phyloP scores from a whole-genome alignment of 2,113 vertebrate genomes.

The Cinclus cinclus region DNA sequence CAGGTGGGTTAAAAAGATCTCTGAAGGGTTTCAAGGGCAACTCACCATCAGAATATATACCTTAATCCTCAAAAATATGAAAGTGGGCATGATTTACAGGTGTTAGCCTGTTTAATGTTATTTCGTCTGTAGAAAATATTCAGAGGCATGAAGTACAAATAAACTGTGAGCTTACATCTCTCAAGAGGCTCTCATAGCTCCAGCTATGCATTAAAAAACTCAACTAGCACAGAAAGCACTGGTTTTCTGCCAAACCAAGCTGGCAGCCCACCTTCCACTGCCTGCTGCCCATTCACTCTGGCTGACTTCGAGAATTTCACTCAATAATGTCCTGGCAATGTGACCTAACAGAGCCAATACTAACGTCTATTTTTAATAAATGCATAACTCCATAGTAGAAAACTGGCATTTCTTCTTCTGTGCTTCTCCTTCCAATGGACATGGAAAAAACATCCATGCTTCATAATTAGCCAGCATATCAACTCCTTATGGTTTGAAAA shows the following conservation, averaged over 20 bases:
- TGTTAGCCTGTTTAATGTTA: not conserved
- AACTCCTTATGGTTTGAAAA: not conserved
- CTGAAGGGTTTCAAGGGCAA: not conserved
- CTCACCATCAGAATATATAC: not conserved
- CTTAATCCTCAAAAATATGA: not conserved
- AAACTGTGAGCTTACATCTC: not conserved
- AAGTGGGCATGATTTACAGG: not conserved
- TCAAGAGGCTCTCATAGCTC: not conserved
- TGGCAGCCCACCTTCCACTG: not conserved
- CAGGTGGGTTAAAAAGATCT: not conserved
- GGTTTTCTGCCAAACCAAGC: not conserved
- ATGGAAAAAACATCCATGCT: not conserved
- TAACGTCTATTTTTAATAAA: not conserved
- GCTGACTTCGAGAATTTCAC: not conserved
- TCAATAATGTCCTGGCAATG: not conserved
- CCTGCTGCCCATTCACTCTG: not conserved
- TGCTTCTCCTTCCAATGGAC: not conserved
- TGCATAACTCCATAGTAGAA: not conserved
- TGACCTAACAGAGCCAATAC: not conserved
- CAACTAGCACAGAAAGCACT: not conserved
- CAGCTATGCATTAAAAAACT: not conserved
- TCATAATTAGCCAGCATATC: not conserved
- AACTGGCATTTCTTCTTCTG: not conserved
- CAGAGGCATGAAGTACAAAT: not conserved
- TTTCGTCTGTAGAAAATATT: not conserved